phyloP scores from a whole-genome alignment of 2,113 vertebrate species.

The Cyrtonyx montezumae region DNA sequence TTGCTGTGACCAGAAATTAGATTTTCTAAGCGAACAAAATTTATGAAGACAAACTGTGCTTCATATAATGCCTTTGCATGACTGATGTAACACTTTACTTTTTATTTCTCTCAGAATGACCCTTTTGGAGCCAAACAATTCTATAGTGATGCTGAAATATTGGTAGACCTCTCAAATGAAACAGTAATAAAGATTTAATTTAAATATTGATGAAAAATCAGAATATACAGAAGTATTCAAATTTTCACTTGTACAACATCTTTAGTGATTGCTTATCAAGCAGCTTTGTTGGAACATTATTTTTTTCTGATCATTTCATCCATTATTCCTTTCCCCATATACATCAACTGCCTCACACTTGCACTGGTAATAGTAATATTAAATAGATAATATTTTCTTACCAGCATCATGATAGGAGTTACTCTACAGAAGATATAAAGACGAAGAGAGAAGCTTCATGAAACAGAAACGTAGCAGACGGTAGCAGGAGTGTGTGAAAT shows the following conservation, averaged over 20 bases:
- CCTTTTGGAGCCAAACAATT: neutral
- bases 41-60: neutral
- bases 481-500: neutral
- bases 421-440: neutral
- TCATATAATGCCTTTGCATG: neutral
- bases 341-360: neutral
- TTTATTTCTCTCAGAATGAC: neutral
- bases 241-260: neutral
- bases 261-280: neutral
- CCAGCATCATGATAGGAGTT: neutral
- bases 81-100: neutral
- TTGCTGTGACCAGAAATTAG: neutral
- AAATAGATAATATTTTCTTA: neutral
- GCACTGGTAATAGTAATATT: neutral
- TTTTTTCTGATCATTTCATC: neutral
- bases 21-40: neutral
- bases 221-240: neutral
- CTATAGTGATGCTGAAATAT: neutral
- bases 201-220: neutral
- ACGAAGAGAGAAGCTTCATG: neutral
- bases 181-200: neutral
- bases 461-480: neutral
- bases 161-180: neutral
- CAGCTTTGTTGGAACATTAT: neutral
- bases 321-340: neutral